Base-by-base conservation (phyloP, 2,797 vertebrate species). In the Typhlichthys subterraneus region DNA sequence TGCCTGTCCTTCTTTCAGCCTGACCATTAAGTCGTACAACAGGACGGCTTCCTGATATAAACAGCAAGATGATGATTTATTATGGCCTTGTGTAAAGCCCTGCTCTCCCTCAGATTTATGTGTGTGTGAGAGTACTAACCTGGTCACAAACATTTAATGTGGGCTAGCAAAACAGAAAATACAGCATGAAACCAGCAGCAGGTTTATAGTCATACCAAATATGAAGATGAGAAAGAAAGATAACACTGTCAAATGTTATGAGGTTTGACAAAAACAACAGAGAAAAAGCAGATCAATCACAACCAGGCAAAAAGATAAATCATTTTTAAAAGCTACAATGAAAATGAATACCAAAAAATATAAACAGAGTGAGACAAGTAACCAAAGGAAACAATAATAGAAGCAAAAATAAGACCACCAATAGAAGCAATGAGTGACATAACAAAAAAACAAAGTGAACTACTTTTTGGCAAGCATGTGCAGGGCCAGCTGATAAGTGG, bases 121-220 rank as follows among this genome's bases (percentile, higher is more conserved):
- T 91, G 80, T 88, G 88, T 91, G 88, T 89, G 85, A 82, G 82
- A 87, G 87, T 91, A 91, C 97, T 99, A 94, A 99, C 97, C 97
- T 99, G 97, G 89, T 98, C 97, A 97, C 94, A 98, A 94, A 99
- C 94, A 99, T 92, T 98, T 97, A 98, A 95, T 96, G 96, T 98
- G 92, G 97, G 97, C 97, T 99, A 98, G 95, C 93, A 95, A 95
- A 97, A 95, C 91, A 98, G 93, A 97, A 96, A 96, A 96, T 87
- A 95, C 92, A 94, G 95, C 89, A 96, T 94, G 94, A 95, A 95
- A 94, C 95, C 94, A 96, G 94, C 94, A 92, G 93, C 92, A 92
- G 90, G 81, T 88, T 86, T 88, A 94, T 93, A 91, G 90, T 93
- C 91, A 87, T 85, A 93, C 94, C 92, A 88, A 42, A 94, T 94